Evolutionary conservation across 2,113 vertebrate species (phyloP).

Genomic region (Pseudopipra pipra): DNA sequence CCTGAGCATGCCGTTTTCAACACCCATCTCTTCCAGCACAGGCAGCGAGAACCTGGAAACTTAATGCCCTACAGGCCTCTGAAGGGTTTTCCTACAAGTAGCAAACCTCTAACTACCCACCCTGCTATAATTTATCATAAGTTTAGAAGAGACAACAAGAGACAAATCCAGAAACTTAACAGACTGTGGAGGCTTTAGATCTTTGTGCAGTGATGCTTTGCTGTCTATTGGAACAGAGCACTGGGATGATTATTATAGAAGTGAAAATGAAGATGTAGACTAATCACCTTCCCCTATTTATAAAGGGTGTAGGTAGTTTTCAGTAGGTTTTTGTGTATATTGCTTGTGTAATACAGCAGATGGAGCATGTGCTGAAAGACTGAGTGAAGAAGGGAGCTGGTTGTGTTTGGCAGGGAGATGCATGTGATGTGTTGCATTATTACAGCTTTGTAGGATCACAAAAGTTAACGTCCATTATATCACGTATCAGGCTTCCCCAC

Average conservation of each 20-base stretch:
- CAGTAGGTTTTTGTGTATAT: background rate
- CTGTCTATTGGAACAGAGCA: background rate
- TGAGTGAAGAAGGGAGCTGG: background rate
- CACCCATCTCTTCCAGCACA: background rate
- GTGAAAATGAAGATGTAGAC: background rate
- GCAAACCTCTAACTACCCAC: background rate
- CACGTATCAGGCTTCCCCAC: background rate
- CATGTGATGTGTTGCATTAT: background rate
- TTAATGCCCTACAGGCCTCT: background rate
- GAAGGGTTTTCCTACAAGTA: background rate
- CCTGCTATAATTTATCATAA: background rate
- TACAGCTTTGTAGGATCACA: background rate
- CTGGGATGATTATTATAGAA: background rate
- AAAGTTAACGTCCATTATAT: constrained; percentile 3
- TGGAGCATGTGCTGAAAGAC: background rate
- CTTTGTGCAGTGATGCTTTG: background rate
- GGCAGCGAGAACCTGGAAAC: background rate
- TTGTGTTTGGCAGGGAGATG: background rate
- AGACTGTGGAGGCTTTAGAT: background rate
- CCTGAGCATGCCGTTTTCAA: background rate
- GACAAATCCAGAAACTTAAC: background rate
- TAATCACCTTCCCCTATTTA: background rate
- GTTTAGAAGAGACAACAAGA: background rate
- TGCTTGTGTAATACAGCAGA: background rate
- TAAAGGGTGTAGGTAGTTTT: background rate